Conservation (phyloP, 2,888 invertebrate species). For the Cryptocephalus moraei region DNA sequence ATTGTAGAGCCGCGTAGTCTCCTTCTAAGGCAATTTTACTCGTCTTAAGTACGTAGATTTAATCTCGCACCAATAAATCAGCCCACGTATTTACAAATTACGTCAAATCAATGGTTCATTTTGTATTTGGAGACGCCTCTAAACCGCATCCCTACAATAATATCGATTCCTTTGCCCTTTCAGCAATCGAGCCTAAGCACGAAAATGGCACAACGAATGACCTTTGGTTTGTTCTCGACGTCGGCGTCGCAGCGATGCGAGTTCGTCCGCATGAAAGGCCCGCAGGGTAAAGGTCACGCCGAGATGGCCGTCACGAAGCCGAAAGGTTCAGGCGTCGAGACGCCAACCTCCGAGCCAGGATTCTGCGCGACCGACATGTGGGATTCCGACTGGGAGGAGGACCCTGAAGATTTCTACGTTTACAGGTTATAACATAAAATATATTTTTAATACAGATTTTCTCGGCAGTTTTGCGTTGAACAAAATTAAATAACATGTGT, state of each 20-base stretch:
- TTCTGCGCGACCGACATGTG: conserved; percentile 78
- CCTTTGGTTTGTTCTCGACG: conserved; percentile 77
- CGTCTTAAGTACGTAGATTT: no score
- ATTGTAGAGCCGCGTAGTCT: no score
- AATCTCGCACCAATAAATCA: no score
- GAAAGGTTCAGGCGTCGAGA: conserved; percentile 86
- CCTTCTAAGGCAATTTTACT: no score
- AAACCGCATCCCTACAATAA: no score
- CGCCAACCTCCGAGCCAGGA: conserved; percentile 84
- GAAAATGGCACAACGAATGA: conserved; percentile 93
- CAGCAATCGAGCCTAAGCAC: conserved; percentile 86
- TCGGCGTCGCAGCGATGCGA: conserved; percentile 78
- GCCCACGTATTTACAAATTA: no score
- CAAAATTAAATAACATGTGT: no score
- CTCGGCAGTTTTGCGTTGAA: no score
- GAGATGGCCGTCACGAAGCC: conserved; percentile 96
- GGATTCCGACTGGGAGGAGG: conserved; percentile 84
- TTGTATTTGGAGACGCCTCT: no score
- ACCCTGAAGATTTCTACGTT: conserved; percentile 73
- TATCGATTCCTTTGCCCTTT: conserved; percentile 17
- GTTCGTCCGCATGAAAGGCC: conserved; percentile 97
- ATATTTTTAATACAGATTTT: no score
- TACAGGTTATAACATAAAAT: conserved; percentile 48
- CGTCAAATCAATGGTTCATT: no score
- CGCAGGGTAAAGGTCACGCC: conserved; percentile 90